Evolutionary conservation across 2,888 invertebrate genomes (phyloP).

Genomic region (Xiphydria camelus): DNA sequence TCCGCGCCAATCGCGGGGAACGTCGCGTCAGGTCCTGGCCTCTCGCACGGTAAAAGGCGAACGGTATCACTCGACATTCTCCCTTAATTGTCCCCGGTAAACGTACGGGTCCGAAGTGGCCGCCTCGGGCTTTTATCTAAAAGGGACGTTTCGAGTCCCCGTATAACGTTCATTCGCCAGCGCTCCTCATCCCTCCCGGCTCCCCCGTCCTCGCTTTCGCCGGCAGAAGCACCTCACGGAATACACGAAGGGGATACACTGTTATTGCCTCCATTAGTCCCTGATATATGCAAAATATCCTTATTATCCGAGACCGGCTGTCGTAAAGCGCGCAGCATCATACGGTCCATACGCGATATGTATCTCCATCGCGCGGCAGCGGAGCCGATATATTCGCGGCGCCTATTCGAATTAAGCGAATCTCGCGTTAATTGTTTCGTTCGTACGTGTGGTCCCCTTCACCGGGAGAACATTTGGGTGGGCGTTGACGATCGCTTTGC

Average conservation of each 20-base stretch:
- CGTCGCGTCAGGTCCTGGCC: too few species aligned
- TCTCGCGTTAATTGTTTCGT: conserved; percentile 43
- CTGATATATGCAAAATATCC: conserved; percentile 55
- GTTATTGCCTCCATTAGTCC: conserved; percentile 47
- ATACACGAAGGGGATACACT: conserved; percentile 30
- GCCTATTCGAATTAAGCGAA: conserved; percentile 27
- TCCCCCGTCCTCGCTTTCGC: conserved; percentile 14
- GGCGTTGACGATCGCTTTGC: too few species aligned
- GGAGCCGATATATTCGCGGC: conserved; percentile 22
- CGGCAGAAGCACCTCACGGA: conserved; percentile 44
- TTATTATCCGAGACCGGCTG: conserved; percentile 44
- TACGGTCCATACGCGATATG: conserved; percentile 25
- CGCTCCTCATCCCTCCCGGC: neutral
- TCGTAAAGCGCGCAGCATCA: conserved; percentile 30
- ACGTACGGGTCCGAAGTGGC: too few species aligned
- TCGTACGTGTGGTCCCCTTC: conserved; percentile 14
- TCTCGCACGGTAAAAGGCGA: too few species aligned
- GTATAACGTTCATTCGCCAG: too few species aligned
- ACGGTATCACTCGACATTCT: too few species aligned
- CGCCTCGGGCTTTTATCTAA: too few species aligned
- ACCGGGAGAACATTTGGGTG: too few species aligned
- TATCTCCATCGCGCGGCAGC: conserved; percentile 28
- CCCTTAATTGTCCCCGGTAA: too few species aligned
- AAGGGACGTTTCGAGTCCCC: too few species aligned
- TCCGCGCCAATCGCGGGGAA: too few species aligned